Percentiles rank a stretch among this genome's conserved stretches.
These are phyloP conservation scores for Serilophus lunatus DNA, from an alignment of 2,113 vertebrate genomes.

Conservation along the genomic window DNA sequence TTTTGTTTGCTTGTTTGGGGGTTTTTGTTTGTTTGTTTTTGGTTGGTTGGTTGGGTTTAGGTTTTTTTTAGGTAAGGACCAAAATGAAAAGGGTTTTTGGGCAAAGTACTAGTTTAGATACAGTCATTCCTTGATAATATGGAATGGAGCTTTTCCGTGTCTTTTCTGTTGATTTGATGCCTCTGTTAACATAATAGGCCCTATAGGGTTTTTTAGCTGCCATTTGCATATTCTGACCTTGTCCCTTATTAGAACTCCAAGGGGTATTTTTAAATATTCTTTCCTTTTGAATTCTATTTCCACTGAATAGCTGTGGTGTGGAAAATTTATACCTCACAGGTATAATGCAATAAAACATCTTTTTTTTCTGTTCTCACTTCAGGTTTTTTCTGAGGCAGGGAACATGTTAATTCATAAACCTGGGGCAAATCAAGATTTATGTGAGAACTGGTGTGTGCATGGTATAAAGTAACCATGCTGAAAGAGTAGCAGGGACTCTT, in stretches of 20 bases:
- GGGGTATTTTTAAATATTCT: not conserved
- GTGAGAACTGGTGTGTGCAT: not conserved
- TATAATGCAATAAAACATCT: not conserved
- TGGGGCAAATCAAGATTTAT: not conserved
- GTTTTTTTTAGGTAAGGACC: not conserved
- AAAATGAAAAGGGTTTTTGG: not conserved
- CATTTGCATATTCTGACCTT: not conserved
- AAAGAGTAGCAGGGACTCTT: not conserved
- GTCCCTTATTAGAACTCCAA: not conserved
- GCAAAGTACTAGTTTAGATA: not conserved
- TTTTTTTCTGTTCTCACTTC: not conserved
- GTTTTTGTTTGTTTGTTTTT: not conserved
- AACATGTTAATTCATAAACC: not conserved
- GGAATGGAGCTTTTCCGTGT: not conserved
- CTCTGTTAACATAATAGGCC: not conserved
- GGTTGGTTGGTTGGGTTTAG: not conserved
- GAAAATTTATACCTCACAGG: not conserved
- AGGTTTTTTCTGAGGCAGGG: not conserved
- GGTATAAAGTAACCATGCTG: not conserved
- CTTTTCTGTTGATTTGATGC: not conserved
- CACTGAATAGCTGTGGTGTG: not conserved
- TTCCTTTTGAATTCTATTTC: not conserved
- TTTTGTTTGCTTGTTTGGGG: no score
- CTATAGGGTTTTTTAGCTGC: not conserved
- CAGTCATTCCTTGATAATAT: not conserved